Evolutionary conservation across 2,113 vertebrate species (phyloP), one percentile per base, ranked within the genome.

Genomic region (Sceloporus tristichus): DNA sequence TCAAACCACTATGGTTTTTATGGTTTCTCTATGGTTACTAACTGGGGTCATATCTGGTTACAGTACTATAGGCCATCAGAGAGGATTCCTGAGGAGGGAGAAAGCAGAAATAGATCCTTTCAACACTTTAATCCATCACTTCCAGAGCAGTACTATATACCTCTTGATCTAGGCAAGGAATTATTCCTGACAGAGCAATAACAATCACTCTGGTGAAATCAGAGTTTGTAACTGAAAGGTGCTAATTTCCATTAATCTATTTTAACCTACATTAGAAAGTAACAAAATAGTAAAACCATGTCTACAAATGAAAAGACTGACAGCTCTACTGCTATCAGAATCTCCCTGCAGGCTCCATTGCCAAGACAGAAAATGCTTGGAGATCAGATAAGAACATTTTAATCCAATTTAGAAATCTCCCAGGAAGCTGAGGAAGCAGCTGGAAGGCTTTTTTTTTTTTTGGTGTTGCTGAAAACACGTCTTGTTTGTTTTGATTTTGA

Each of bases 131-230:
- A 95, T 94, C 90, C 90, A 19, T 88, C 9, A 68, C 90, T 95
- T 96, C 92, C 94, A 81, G 73, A 27, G 5, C 4, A 83, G 93
- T 90, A 56, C 91, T 59, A 85, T 93, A 89, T 88, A 90, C 93
- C 85, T 91, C 87, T 62, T 89, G 94, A 95, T 94, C 93, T 34
- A 86, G 90, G 86, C 94, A 88, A 93, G 83, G 90, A 92, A 94
- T 92, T 94, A 90, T 82, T 94, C 92, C 91, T 94, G 89, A 92
- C 85, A 92, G 91, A 68, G 92, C 87, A 88, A 56, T 82, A 93
- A 94, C 92, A 90, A 82, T 92, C 80, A 84, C 1, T 62, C 87
- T 88, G 81, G 86, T 65, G 94, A 94, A 93, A 95, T 79, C 73
- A 89, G 87, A 95, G 85, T 90, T 91, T 87, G 73, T 77, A 68